phyloP scores from a whole-genome alignment of 2,797 vertebrate species.

The Huso huso region DNA sequence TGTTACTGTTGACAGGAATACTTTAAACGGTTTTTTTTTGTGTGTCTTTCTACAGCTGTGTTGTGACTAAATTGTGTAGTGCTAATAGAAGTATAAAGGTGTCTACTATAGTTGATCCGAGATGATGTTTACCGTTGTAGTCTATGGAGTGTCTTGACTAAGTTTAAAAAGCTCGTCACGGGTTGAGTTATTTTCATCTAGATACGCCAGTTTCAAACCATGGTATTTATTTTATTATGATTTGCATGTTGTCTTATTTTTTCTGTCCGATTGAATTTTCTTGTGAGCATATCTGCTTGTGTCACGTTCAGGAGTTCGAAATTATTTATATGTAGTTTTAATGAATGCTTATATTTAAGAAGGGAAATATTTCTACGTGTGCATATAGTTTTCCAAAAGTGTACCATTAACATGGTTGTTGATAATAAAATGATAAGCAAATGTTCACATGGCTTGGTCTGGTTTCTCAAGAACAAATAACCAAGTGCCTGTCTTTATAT shows the following conservation, averaged over 20 bases:
- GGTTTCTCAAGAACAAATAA: no score
- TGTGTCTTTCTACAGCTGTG: conserved; percentile 95
- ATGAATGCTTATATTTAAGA: conserved; percentile 99
- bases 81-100: conserved; percentile 88
- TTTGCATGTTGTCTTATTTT: conserved; percentile 84
- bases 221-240: conserved; percentile 87
- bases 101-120: conserved; percentile 84
- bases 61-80: conserved; percentile 96
- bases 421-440: conserved; percentile 89
- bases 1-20: conserved; percentile 68
- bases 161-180: conserved; percentile 76
- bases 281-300: conserved; percentile 81
- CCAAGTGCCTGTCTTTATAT: no score
- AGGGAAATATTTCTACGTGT: conserved; percentile 99
- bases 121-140: conserved; percentile 81
- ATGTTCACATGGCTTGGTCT: conserved; percentile 1
- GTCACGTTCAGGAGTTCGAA: conserved; percentile 88
- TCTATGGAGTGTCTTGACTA: conserved; percentile 82
- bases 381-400: conserved; percentile 99
- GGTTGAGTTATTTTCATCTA: conserved; percentile 76
- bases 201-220: conserved; percentile 61
- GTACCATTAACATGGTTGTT: conserved; percentile 99
- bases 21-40: conserved; percentile 62
- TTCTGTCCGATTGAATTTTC: conserved; percentile 55
- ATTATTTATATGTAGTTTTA: conserved; percentile 99